Conservation (phyloP, 2,888 invertebrate species). For the Azorinus chamasolen region DNA sequence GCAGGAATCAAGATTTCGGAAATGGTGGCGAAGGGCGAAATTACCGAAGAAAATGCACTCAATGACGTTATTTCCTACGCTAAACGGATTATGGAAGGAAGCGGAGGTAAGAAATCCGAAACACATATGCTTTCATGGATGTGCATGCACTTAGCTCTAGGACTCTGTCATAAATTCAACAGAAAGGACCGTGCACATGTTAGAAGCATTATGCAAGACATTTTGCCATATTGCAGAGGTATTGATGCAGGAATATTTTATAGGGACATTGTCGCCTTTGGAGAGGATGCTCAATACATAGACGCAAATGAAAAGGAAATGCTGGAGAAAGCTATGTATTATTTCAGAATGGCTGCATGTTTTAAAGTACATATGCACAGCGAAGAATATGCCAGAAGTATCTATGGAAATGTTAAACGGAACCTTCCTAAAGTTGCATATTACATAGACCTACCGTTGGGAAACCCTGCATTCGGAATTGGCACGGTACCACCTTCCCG, state of each 20-base stretch:
- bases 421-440: conserved; percentile 18
- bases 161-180: conserved; percentile 58
- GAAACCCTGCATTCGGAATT: conserved; percentile 58
- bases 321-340: conserved; percentile 50
- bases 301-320: conserved; percentile 26
- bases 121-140: conserved; percentile 58
- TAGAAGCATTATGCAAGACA: conserved; percentile 38
- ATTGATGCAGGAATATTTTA: conserved; percentile 62
- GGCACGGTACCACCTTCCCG: conserved; percentile 33
- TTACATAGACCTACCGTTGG: conserved; percentile 60
- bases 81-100: neutral
- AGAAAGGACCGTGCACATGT: conserved; percentile 29
- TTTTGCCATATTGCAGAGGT: conserved; percentile 56
- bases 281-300: conserved; percentile 41
- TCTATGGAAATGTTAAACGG: conserved; percentile 41
- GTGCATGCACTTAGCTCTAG: conserved; percentile 59
- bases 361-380: conserved; percentile 41
- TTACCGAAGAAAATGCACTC: conserved; percentile 44
- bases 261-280: conserved; percentile 59
- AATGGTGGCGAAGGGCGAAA: conserved; percentile 45
- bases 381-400: conserved; percentile 31
- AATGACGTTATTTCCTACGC: conserved; percentile 51
- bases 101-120: conserved; percentile 28
- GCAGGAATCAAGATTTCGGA: conserved; percentile 53
- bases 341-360: conserved; percentile 36